Base-by-base conservation (phyloP, 2,113 vertebrate genomes). In the Cyanoliseus patagonus region DNA sequence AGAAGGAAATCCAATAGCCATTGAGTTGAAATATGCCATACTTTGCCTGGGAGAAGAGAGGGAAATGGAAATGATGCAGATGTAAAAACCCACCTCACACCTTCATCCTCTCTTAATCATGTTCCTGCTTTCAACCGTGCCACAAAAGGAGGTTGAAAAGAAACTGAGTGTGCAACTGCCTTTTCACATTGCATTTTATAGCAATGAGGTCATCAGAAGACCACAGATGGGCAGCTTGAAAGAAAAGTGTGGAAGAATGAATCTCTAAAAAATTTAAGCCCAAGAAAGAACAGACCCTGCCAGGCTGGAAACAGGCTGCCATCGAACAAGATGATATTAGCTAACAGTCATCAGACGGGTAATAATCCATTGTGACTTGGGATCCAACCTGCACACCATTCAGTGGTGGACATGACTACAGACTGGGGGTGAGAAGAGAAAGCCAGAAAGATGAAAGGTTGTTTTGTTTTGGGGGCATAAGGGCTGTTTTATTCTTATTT, bases 131-230 rank as follows among this genome's bases (percentile, higher is more conserved):
- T 91, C 92, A 95, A 86, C 70, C 78, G 12, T 3, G 20, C 39
- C 83, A 78, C 93, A 83, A 94, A 47, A 90, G 47, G 76, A 93
- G 81, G 51, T 18, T 86, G 81, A 51, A 83, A 84, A 83, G 68
- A 68, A 79, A 77, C 68, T 5, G 20, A 31, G 51, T 13, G 27
- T 27, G 25, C 41, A 27, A 30, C 53, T 73, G 70, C 67, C 73
- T 42, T 77, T 86, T 55, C 39, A n/a, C 44, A 28, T 46, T 74
- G 63, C 12, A 33, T 62, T 82, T 87, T 69, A 62, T 0, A 11
- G 52, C 62, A 88, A 6, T 3, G 27, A 76, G 25, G 52, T 41
- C 35, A 63, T 44, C 55, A 51, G 51, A 75, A 84, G 53, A 68
- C 16, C 66, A 61, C 8, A 27, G 61, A 83, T 23, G 62, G 31